A percentile compares a stretch with the other conserved stretches of the same genome.
phyloP scores from a whole-genome alignment of 2,888 invertebrate species.

The Cataglyphis rosenhaueri region DNA sequence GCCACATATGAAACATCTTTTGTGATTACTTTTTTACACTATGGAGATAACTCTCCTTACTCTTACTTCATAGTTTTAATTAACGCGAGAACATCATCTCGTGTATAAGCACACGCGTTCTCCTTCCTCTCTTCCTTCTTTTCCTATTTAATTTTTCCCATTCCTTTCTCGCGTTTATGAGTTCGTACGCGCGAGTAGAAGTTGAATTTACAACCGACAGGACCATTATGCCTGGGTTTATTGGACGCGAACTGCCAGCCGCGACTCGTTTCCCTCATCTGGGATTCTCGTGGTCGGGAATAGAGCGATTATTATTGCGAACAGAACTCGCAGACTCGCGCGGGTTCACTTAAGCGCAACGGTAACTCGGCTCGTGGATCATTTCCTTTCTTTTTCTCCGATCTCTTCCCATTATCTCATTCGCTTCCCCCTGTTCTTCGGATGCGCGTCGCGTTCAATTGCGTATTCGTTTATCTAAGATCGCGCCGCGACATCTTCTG shows the following conservation, averaged over 20 bases:
- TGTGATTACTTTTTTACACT: too few relatives aligned
- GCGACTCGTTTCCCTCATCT: slow-evolving; percentile 60
- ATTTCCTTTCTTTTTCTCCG: slow-evolving; percentile 59
- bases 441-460: not conserved
- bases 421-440: slow-evolving; percentile 16
- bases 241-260: slow-evolving; percentile 21
- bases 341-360: slow-evolving; percentile 77
- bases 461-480: slow-evolving; percentile 51
- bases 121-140: not conserved
- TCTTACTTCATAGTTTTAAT: too few relatives aligned
- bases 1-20: too few relatives aligned
- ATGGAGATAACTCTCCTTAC: too few relatives aligned
- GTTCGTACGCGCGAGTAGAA: not conserved
- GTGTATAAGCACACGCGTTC: not conserved
- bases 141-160: not conserved
- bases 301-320: slow-evolving; percentile 77
- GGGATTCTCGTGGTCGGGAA: slow-evolving; percentile 29
- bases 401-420: slow-evolving; percentile 20
- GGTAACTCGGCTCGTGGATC: slow-evolving; percentile 76
- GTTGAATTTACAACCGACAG: slow-evolving; percentile 21
- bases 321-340: slow-evolving; percentile 73
- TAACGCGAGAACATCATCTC: too few relatives aligned
- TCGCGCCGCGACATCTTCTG: slow-evolving; percentile 32
- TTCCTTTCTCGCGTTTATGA: slow-evolving; percentile 16
- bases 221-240: slow-evolving; percentile 15